Evolutionary conservation across 2,888 invertebrate species (phyloP).

Genomic region (Nephrotoma guestfalica): DNA sequence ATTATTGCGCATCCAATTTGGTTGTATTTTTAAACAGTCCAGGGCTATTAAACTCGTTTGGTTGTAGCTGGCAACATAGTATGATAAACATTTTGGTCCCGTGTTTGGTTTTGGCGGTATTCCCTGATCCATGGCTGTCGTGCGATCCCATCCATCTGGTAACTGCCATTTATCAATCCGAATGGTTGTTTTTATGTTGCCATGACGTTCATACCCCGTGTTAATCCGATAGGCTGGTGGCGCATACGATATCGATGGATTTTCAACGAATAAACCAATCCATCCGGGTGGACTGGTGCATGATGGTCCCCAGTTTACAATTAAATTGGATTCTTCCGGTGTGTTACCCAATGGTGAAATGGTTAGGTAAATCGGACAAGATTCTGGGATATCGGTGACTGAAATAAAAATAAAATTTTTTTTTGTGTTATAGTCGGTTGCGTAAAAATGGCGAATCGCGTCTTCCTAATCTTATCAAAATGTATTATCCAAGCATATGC

Average conservation of each 20-base stretch:
- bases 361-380: conserved; percentile 26
- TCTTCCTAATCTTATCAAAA: not conserved
- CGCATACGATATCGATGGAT: conserved; percentile 24
- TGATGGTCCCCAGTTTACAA: conserved; percentile 29
- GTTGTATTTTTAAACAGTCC: conserved; percentile 64
- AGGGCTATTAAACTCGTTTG: conserved; percentile 41
- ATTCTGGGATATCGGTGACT: not conserved
- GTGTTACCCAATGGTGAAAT: conserved; percentile 24
- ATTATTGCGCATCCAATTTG: conserved; percentile 68
- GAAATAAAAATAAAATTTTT: not conserved
- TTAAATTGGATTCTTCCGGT: conserved; percentile 21
- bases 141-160: conserved; percentile 44
- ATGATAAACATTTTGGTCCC: conserved; percentile 49
- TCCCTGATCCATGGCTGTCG: conserved; percentile 4
- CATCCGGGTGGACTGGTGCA: conserved; percentile 25
- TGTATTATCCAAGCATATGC: not conserved
- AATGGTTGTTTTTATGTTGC: conserved; percentile 31
- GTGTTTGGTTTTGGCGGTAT: conserved; percentile 18
- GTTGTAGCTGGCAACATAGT: conserved; percentile 53
- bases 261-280: conserved; percentile 27
- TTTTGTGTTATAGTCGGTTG: not conserved
- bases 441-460: not conserved
- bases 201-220: conserved; percentile 12
- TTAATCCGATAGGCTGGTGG: conserved; percentile 21
- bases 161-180: conserved; percentile 40